These are phyloP conservation scores for Diarsia dahlii DNA, from an alignment of 2,888 invertebrate species.

Conservation along the genomic window DNA sequence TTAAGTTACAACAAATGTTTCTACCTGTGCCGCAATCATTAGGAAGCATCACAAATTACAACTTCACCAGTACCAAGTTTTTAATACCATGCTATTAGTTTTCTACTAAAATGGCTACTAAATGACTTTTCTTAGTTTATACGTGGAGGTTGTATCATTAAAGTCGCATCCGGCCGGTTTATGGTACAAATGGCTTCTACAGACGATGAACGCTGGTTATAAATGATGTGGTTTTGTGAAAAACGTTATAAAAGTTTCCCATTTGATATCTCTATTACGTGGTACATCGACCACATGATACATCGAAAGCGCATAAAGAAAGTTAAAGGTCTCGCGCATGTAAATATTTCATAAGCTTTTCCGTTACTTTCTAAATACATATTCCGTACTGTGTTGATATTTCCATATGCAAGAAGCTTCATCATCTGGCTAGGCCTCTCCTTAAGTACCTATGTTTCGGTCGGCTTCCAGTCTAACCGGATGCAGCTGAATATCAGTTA, in stretches of 20 bases:
- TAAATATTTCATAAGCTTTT: conserved; percentile 49
- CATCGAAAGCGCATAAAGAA: conserved; percentile 35
- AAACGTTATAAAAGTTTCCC: conserved; percentile 27
- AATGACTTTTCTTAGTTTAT: conserved; percentile 40
- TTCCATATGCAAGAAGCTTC: conserved; percentile 10
- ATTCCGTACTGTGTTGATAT: conserved; percentile 24
- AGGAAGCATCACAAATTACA: conserved; percentile 11
- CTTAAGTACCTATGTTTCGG: too few relatives aligned
- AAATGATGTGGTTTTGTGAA: conserved; percentile 43
- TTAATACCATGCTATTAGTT: conserved; percentile 20
- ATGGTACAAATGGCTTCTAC: conserved; percentile 29
- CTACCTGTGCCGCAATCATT: conserved; percentile 16
- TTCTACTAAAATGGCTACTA: conserved; percentile 12
- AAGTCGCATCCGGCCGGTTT: conserved; percentile 22
- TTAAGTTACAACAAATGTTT: conserved; percentile 10
- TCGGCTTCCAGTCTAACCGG: too few relatives aligned
- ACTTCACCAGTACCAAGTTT: conserved; percentile 9
- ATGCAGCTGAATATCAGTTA: too few relatives aligned
- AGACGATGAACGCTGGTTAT: conserved; percentile 16
- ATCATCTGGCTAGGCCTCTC: too few relatives aligned
- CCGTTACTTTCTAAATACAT: conserved; percentile 43
- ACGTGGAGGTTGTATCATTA: conserved; percentile 36
- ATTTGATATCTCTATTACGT: conserved; percentile 39
- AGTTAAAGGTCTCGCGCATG: conserved; percentile 35
- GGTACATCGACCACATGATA: conserved; percentile 13